A percentile compares a stretch with the other conserved stretches of the same genome.
Conservation (phyloP, 2,113 vertebrate genomes). For the Ictalurus punctatus region DNA sequence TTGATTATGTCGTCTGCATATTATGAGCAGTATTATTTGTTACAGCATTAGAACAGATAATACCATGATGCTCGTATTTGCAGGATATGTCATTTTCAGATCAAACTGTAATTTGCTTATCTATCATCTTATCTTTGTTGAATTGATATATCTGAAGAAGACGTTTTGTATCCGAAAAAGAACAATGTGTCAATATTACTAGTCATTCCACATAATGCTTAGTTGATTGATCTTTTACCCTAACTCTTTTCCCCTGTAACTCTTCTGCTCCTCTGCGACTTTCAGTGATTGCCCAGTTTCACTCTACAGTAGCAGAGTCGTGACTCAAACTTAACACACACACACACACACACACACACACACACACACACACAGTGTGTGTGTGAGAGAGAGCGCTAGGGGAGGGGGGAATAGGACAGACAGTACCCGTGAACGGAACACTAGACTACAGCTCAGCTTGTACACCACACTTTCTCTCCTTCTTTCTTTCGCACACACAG, state of each 20-base stretch:
- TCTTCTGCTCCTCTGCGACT: not conserved
- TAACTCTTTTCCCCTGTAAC: not conserved
- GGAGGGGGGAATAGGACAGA: conserved; percentile 41
- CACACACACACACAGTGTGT: not conserved
- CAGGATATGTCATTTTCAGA: not conserved
- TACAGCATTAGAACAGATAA: not conserved
- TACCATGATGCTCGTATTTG: not conserved
- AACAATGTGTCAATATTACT: not conserved
- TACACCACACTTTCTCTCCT: not conserved
- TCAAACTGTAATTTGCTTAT: not conserved
- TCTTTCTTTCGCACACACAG: not conserved
- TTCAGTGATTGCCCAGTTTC: conserved; percentile 27
- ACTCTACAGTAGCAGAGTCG: conserved; percentile 36
- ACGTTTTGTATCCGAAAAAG: not conserved
- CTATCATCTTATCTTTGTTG: not conserved
- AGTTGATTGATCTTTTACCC: not conserved
- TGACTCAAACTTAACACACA: conserved; percentile 41
- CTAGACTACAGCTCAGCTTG: conserved; percentile 13
- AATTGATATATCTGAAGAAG: not conserved
- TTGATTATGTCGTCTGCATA: not conserved
- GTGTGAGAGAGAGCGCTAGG: not conserved
- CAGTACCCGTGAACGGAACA: conserved; percentile 41
- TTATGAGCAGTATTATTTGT: not conserved
- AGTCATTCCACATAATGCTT: not conserved
- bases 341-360: not conserved